These are phyloP conservation scores for Netelia melanura DNA, from an alignment of 2,888 invertebrate genomes.

Conservation along the genomic window DNA sequence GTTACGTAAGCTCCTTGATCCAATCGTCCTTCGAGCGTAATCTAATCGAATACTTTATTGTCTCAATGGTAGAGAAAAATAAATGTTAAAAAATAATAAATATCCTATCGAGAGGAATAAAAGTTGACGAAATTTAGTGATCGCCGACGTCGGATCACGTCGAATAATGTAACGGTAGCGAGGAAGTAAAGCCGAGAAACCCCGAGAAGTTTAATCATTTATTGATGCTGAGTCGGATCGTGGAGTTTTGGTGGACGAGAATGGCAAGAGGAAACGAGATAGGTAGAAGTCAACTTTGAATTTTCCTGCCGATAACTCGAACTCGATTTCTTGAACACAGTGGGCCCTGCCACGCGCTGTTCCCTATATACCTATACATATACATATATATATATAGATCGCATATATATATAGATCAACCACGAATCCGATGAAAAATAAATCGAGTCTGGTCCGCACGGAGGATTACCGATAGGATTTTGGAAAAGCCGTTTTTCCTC, in stretches of 20 bases:
- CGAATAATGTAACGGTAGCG: no score
- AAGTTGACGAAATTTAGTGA: background rate
- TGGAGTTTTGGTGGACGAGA: background rate
- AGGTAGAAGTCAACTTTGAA: conserved; percentile 27
- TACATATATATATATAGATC: background rate
- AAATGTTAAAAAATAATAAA: background rate
- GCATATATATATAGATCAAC: conserved; percentile 2
- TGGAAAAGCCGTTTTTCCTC: conserved; percentile 46
- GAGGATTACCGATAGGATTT: conserved; percentile 56
- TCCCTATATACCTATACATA: background rate
- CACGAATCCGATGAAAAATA: conserved; percentile 57
- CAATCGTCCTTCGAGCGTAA: no score
- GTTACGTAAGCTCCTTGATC: no score
- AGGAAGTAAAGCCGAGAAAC: no score
- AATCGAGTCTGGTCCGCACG: conserved; percentile 43
- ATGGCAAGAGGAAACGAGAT: background rate
- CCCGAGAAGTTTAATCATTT: no score
- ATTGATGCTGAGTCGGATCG: conserved; percentile 47
- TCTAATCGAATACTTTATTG: no score
- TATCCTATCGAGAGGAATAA: background rate
- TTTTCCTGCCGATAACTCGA: conserved; percentile 48
- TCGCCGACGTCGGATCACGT: no score
- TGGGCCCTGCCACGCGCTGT: background rate
- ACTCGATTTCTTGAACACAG: conserved; percentile 19
- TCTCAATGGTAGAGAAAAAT: no score